Evolutionary conservation across 2,888 invertebrate species (phyloP), one percentile per base, ranked within the genome.

Genomic region (Rhamnusium bicolor): DNA sequence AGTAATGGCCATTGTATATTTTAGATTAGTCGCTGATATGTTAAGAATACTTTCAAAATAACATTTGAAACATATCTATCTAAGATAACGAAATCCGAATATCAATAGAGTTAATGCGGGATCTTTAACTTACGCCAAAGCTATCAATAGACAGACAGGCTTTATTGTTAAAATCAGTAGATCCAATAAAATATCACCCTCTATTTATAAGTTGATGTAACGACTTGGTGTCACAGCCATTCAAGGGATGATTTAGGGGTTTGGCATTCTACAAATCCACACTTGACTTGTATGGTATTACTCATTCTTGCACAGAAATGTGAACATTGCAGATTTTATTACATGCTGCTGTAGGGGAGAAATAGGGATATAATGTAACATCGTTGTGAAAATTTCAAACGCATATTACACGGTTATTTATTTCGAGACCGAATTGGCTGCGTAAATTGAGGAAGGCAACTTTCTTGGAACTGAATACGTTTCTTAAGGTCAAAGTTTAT

Each of bases 181-280:
- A 54, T 67, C 67, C 67, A 70, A 62, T 70, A 70, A 70, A 69
- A 69, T 70, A 62, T 60, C 54, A 51, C 54, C 54, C 56, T 51
- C 62, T 56, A 62, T 62, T 61, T 70, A 70, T 62, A 70, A 63
- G 70, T 70, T 70, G 54, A 63, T 62, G 70, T 61, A 70, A 70
- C 53, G 61, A 69, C 61, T 53, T 70, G 63, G 62, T 63, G 70
- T 70, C 70, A 63, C 53, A 51, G 65, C 53, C 67, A 61, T 72
- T 56, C 63, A 54, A 60, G 40, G 63, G 56, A 75, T 72, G 75
- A 75, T 69, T 69, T 72, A 75, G 47, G 21, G 54, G 53, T 69
- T 66, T 40, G 72, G 72, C 72, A 66, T 69, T 51, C 75, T 67
- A 58, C 70, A 75, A 72, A 75, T 72, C 70, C 72, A 62, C 70